Evolutionary conservation across 2,113 vertebrate genomes (phyloP), one percentile per base, ranked within the genome.

Genomic region (Motacilla alba): DNA sequence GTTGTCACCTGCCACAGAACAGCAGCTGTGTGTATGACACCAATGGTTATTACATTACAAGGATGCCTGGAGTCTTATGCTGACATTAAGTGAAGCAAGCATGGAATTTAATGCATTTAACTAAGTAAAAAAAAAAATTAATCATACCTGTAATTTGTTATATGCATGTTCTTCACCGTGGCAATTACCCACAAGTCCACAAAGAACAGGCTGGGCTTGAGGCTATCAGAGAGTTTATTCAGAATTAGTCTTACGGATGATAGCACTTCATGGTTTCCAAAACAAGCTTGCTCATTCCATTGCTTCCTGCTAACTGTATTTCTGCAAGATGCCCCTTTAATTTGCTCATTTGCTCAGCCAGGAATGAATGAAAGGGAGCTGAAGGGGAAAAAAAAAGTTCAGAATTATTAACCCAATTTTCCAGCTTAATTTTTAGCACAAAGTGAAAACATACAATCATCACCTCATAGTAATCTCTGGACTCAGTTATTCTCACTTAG

Each of bases 81-180:
- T 96, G 95, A 96, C 96, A 95, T 74, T 93, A 88, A 94, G 83
- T 85, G 59, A 90, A 93, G 73, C 27, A 94, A 95, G 50, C 75
- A 95, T 67, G 78, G 83, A 62, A 96, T 98, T 98, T 96, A 94
- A 94, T 93, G 73, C 75, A 96, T 95, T 97, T 96, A 97, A 92
- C 41, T 39, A 55, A 87, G 52, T 50, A 11, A 87, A 82, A 85
- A 82, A 79, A 84, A 81, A 41, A 49, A 13, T 7, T 1, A 95
- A 74, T 79, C 58, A 93, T 89, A 94, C 90, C 84, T 97, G 92
- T 97, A 97, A 98, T 97, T 97, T 96, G 95, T 98, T 97, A 95
- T 96, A 95, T 97, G 72, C 74, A 64, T 78, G 83, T 84, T 91
- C 79, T 96, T 96, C 87, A 97, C 96, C 33, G 11, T 58, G 91